Percentiles rank a stretch among this genome's conserved stretches.
Conservation (phyloP, 2,888 invertebrate genomes). For the Pollenia angustigena region DNA sequence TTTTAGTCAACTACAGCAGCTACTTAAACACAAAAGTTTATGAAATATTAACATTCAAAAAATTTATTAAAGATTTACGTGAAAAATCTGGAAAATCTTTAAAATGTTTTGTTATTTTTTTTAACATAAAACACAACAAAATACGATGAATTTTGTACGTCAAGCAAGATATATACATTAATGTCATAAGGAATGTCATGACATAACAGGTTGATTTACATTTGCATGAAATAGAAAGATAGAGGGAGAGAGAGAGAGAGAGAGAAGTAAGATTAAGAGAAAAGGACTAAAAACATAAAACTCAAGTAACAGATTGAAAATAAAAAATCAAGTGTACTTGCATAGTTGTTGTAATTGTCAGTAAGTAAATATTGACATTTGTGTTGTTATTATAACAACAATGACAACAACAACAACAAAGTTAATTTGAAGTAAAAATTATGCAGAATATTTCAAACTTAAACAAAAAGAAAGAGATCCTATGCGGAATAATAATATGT, state of each 20-base stretch:
- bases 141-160: not conserved
- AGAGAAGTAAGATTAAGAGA: not conserved
- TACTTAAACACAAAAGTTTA: constrained; percentile 45
- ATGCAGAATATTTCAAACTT: constrained; percentile 32
- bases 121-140: constrained; percentile 23
- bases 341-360: constrained; percentile 71
- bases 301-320: constrained; percentile 4
- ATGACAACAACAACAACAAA: constrained; percentile 43
- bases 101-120: not conserved
- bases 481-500: too few species aligned
- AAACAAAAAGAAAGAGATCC: not conserved
- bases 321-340: constrained; percentile 26
- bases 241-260: not conserved
- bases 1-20: constrained; percentile 60
- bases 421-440: constrained; percentile 26
- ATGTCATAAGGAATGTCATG: constrained; percentile 54
- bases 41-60: constrained; percentile 35
- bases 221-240: not conserved
- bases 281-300: not conserved
- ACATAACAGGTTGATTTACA: constrained; percentile 60
- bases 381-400: constrained; percentile 62
- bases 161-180: constrained; percentile 47
- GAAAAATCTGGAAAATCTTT: constrained; percentile 61
- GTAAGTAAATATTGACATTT: constrained; percentile 74
- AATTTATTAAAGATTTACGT: constrained; percentile 68